Base-by-base conservation (phyloP, 1,140 invertebrate species). In the Tachypleus tridentatus region DNA sequence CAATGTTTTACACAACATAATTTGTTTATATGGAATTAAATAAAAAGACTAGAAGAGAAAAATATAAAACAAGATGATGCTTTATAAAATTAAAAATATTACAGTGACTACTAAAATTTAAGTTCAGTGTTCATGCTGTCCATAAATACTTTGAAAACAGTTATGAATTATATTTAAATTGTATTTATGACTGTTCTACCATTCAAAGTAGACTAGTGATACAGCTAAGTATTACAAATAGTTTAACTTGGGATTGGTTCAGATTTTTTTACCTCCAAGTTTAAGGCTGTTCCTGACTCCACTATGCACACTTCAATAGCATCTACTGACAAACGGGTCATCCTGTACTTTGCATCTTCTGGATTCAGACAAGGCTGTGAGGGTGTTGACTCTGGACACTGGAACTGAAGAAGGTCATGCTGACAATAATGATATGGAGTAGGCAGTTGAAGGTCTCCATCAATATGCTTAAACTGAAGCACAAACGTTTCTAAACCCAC, bases 291-390 rank as follows among this genome's bases (percentile, higher is more conserved):
- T 11, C 89, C 89, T 48, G 82, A 83, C 77, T 98, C 95, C 52
- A 94, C 87, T 4, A 98, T 75, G 77, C 91, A 92, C 4, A 98
- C 79, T 77, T 97, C 92, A 4, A 98, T 79, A 0, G 87, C 85
- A 79, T 99, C 96, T 48, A 99, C 80, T 3, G 91, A 88, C 3
- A 97, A 80, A 48, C 96, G 81, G 5, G 89, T 88, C 86, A 98
- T 91, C 72, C 87, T 84, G 74, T 99, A 99, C 74, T 98, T 98
- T 51, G 98, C 88, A 73, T 94, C 88, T 71, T 93, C 91, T 1
- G 86, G 82, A 56, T 86, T 86, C 5, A 91, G 91, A 76, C 91
- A 95, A 72, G 48, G 73, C 86, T 87, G 73, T 83, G 85, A 64
- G 57, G 82, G 77, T 74, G 87, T 84, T 49, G 85, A 87, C 68